These are phyloP conservation scores for Stenurella melanura DNA, from an alignment of 2,888 invertebrate genomes.

Conservation along the genomic window DNA sequence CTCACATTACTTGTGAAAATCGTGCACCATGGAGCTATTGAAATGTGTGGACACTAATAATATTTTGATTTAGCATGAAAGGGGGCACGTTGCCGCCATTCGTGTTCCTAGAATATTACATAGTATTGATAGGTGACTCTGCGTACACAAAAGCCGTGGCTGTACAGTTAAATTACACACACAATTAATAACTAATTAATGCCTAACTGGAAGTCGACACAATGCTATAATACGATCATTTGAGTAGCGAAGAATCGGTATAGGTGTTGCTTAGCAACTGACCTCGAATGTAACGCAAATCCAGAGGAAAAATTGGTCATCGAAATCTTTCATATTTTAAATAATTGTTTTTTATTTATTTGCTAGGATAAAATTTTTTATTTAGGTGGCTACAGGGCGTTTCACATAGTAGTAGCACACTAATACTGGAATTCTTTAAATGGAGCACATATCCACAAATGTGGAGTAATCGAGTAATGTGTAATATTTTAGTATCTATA, in stretches of 20 bases:
- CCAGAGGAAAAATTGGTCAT: not conserved
- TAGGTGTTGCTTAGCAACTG: not conserved
- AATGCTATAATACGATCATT: not conserved
- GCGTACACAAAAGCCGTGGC: slow-evolving; percentile 6
- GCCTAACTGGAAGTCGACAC: slow-evolving; percentile 43
- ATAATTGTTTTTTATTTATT: too few species aligned
- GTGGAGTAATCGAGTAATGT: too few species aligned
- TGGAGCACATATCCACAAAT: too few species aligned
- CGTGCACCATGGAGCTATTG: not conserved
- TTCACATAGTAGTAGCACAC: too few species aligned
- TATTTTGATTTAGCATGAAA: slow-evolving; percentile 25
- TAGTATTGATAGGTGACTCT: slow-evolving; percentile 8
- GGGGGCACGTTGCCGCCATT: slow-evolving; percentile 33
- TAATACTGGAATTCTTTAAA: too few species aligned
- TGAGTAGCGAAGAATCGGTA: not conserved
- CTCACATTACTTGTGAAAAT: slow-evolving; percentile 13
- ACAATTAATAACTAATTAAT: slow-evolving; percentile 53
- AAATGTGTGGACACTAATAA: slow-evolving; percentile 14
- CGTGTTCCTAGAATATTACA: slow-evolving; percentile 19
- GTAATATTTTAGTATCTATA: too few species aligned
- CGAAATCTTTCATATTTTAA: too few species aligned
- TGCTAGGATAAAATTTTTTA: too few species aligned
- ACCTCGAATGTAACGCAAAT: not conserved
- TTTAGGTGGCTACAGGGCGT: too few species aligned
- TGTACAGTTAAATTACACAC: slow-evolving; percentile 40